A percentile compares a stretch with the other conserved stretches of the same genome.
Evolutionary conservation across 2,888 invertebrate genomes (phyloP).

Genomic region (Troides aeacus): DNA sequence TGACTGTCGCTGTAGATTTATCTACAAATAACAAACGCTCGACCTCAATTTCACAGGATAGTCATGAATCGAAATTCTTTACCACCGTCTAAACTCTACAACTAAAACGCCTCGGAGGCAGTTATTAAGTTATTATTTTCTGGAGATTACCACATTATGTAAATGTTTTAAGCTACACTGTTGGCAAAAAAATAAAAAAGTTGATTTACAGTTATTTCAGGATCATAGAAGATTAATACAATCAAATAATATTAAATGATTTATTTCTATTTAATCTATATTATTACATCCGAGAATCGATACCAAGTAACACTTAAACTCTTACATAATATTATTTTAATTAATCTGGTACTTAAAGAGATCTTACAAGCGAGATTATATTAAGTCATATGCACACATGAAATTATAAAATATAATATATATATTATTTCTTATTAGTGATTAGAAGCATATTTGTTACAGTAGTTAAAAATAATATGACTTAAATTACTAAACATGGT

Average conservation of each 20-base stretch:
- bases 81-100: too few relatives aligned
- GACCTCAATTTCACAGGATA: too few relatives aligned
- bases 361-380: constrained; percentile 23
- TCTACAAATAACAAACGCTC: too few relatives aligned
- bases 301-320: constrained; percentile 17
- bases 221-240: too few relatives aligned
- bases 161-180: too few relatives aligned
- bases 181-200: too few relatives aligned
- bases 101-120: too few relatives aligned
- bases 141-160: too few relatives aligned
- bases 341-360: constrained; percentile 20
- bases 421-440: constrained; percentile 18
- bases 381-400: constrained; percentile 25
- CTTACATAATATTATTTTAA: constrained; percentile 26
- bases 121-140: too few relatives aligned
- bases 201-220: too few relatives aligned
- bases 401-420: constrained; percentile 9
- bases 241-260: constrained; percentile 16
- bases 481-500: constrained; percentile 25
- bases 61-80: too few relatives aligned
- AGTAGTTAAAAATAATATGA: constrained; percentile 15
- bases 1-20: too few relatives aligned
- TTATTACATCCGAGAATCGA: constrained; percentile 24
- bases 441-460: constrained; percentile 27
- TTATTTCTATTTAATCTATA: constrained; percentile 23